Evolutionary conservation across 2,888 invertebrate species (phyloP), one percentile per base, ranked within the genome.

Genomic region (Baronia brevicornis): DNA sequence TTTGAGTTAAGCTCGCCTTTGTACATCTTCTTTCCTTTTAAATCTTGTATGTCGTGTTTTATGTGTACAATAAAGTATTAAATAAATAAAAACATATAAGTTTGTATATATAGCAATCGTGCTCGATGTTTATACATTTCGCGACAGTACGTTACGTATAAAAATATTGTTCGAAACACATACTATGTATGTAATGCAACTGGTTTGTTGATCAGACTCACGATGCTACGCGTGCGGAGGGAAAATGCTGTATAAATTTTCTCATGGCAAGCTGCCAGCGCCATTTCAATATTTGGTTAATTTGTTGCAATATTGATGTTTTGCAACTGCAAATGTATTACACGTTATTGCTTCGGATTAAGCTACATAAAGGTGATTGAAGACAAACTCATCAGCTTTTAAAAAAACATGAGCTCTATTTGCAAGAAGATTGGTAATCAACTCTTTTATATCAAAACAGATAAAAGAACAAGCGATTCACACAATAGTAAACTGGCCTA

Each of bases 211-310:
- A 13, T 15, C 15, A 26, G 35, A 30, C 22, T 17, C 26, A 27
- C 17, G 17, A 17, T 35, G 30, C n/a, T n/a, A 22, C 27, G 17
- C 17, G 14, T 27, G 27, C n/a, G 11, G 14, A 36, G 36, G 19
- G 25, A 36, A 30, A 29, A 17, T 31, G 36, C 30, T 27, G 17
- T 14, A 36, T 27, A 30, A 36, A 30, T 30, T 36, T 36, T 21
- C 2, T 12, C 7, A 10, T 36, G 36, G 36, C 30, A 22, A 6
- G 13, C 5, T 13, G 30, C 36, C 36, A 36, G 27, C 4, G 7
- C 10, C 19, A 23, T 31, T 12, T 21, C 22, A 21, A 18, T 27
- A 36, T 36, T 36, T 27, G 14, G 30, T 27, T 31, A 31, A 36
- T 18, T 31, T 21, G 27, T 36, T 7, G 20, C 8, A 10, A 19